These are phyloP conservation scores for Lepus europaeus DNA, from an alignment of 2,113 vertebrate genomes.

Conservation along the genomic window DNA sequence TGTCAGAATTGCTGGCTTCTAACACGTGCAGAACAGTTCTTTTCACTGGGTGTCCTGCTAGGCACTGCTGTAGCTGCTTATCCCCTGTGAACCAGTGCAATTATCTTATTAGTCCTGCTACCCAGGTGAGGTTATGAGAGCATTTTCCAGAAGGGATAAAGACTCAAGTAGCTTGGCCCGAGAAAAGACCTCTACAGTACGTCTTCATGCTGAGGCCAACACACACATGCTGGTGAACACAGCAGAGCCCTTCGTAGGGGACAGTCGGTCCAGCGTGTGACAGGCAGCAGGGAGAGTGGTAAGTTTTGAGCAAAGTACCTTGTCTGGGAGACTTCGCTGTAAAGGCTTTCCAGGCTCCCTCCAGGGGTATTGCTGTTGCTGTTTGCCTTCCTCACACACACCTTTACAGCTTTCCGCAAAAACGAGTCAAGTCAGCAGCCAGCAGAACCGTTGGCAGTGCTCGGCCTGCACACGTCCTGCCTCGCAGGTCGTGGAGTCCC, in stretches of 20 bases:
- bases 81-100: background rate
- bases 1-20: background rate
- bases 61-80: background rate
- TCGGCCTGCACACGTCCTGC: background rate
- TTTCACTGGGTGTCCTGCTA: no score
- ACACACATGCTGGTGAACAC: no score
- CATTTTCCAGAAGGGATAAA: background rate
- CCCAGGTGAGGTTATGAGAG: background rate
- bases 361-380: accelerated
- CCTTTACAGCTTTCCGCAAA: background rate
- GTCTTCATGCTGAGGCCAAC: no score
- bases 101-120: background rate
- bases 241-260: background rate
- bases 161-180: background rate
- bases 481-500: accelerated
- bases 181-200: background rate
- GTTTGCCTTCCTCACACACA: background rate
- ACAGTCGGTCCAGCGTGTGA: background rate
- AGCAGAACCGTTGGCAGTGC: background rate
- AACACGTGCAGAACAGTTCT: background rate
- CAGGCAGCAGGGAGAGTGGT: accelerated
- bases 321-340: background rate
- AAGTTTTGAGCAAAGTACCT: background rate
- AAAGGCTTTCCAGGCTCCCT: background rate
- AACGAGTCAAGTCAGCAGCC: background rate